Evolutionary conservation across 2,797 vertebrate genomes (phyloP).

Genomic region (Leptoclinus maculatus): DNA sequence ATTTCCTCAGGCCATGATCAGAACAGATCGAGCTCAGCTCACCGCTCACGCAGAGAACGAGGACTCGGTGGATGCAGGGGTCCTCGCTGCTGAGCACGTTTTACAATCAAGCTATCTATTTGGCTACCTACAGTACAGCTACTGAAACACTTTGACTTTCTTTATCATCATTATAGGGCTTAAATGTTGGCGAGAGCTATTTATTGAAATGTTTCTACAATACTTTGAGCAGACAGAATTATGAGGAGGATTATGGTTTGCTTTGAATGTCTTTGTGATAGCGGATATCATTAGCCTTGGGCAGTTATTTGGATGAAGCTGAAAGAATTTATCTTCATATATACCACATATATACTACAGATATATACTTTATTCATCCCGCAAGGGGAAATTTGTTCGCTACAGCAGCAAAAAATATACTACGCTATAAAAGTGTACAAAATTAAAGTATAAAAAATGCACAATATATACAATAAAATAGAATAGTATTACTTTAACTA

Average conservation of each 20-base stretch:
- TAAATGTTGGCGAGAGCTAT: background rate
- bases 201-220: background rate
- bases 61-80: background rate
- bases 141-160: background rate
- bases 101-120: background rate
- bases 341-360: no score
- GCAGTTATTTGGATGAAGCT: background rate
- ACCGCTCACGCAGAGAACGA: background rate
- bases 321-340: background rate
- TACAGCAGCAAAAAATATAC: no score
- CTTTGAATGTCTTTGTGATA: background rate
- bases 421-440: no score
- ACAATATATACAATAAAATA: no score
- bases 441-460: no score
- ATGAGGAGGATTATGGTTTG: background rate
- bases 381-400: no score
- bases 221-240: background rate
- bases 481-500: no score
- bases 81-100: background rate
- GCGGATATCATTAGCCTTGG: background rate
- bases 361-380: no score
- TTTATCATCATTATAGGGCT: background rate
- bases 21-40: slow-evolving; percentile 8
- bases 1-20: slow-evolving; percentile 15
- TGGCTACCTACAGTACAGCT: background rate